phyloP scores from a whole-genome alignment of 2,888 invertebrate genomes.

The Lasioglossum calceatum region DNA sequence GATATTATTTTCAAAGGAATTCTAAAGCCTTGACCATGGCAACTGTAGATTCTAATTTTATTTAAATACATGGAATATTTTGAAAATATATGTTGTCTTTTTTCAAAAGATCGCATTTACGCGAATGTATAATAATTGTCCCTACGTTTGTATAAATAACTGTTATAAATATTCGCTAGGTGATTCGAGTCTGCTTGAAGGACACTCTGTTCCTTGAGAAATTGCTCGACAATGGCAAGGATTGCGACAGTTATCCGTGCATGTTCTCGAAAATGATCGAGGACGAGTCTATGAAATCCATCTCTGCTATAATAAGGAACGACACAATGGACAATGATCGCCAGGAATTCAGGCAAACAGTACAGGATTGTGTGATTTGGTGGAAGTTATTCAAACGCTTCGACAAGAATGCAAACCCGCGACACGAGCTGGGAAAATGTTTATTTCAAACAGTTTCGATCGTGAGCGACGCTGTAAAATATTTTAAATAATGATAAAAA shows the following conservation, averaged over 20 bases:
- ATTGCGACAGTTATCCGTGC: constrained; percentile 53
- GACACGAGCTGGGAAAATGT: constrained; percentile 47
- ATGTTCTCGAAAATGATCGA: constrained; percentile 55
- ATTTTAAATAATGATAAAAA: not conserved
- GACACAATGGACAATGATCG: constrained; percentile 30
- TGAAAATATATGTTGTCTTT: not conserved
- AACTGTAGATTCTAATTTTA: not conserved
- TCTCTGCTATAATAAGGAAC: constrained; percentile 41
- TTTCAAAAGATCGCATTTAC: not conserved
- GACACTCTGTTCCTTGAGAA: constrained; percentile 43
- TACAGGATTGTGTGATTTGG: constrained; percentile 53
- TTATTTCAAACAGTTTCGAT: constrained; percentile 55
- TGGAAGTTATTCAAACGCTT: constrained; percentile 55
- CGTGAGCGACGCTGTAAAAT: constrained; percentile 25
- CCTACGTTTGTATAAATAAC: not conserved
- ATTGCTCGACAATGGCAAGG: constrained; percentile 27
- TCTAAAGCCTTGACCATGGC: not conserved
- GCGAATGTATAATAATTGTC: not conserved
- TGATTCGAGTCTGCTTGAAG: constrained; percentile 54
- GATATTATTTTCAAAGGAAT: not conserved
- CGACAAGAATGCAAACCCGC: constrained; percentile 42
- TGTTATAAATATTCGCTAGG: constrained; percentile 20
- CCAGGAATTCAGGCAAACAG: constrained; percentile 32
- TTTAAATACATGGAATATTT: not conserved
- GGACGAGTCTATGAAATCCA: constrained; percentile 42